A percentile compares a stretch with the other conserved stretches of the same genome.
These are phyloP conservation scores for Bovichtus diacanthus DNA, from an alignment of 2,797 vertebrate genomes.

Conservation along the genomic window DNA sequence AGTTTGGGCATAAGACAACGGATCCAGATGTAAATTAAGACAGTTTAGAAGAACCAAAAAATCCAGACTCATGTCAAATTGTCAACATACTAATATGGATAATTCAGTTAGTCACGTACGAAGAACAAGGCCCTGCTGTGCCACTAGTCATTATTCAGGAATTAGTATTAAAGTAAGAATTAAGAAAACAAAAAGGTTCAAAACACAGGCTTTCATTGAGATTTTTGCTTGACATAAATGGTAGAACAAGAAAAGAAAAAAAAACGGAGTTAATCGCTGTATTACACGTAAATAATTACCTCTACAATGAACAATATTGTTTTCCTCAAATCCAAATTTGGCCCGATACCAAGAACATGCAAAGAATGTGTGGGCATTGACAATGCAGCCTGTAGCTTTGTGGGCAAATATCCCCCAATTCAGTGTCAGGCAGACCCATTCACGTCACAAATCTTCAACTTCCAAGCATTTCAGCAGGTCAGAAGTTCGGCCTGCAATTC, in stretches of 20 bases:
- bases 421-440: background rate
- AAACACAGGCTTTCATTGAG: constrained; percentile 14
- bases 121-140: background rate
- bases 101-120: no score
- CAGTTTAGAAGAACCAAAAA: no score
- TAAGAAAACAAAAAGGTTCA: background rate
- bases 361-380: constrained; percentile 35
- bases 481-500: background rate
- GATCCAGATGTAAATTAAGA: no score
- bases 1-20: no score
- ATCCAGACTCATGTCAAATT: no score
- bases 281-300: constrained; percentile 35
- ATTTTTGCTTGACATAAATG: background rate
- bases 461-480: constrained; percentile 19
- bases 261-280: constrained; percentile 16
- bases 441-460: background rate
- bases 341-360: constrained; percentile 41
- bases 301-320: constrained; percentile 51
- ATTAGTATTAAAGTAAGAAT: background rate
- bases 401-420: constrained; percentile 1
- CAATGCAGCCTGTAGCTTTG: background rate
- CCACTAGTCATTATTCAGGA: background rate
- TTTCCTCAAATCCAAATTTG: constrained; percentile 49
- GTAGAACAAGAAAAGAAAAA: background rate
- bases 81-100: no score